Evolutionary conservation across 1,140 invertebrate species (phyloP).

Genomic region (Trichonephila clavipes): DNA sequence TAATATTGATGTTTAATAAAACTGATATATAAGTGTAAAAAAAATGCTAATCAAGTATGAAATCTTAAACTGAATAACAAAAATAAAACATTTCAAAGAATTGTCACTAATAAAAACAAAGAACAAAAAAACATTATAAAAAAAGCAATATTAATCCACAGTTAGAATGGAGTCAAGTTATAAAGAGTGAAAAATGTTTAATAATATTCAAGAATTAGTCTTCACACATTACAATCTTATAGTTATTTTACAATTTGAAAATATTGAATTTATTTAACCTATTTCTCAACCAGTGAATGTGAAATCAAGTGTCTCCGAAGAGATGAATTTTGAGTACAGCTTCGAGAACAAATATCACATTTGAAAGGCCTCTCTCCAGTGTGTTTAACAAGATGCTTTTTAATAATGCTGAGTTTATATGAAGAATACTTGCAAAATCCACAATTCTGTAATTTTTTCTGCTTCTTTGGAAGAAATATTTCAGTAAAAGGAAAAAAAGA

Average conservation of each 20-base stretch:
- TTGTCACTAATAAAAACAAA: too few species aligned
- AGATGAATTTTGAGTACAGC: background rate
- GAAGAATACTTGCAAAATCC: background rate
- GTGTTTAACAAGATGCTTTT: constrained; percentile 36
- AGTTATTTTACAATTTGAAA: background rate
- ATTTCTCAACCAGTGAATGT: background rate
- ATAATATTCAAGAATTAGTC: background rate
- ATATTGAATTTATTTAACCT: background rate
- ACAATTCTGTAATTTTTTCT: background rate
- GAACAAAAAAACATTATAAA: too few species aligned
- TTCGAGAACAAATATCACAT: background rate
- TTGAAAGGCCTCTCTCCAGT: constrained; percentile 35
- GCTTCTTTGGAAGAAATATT: background rate
- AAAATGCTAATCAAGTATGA: too few species aligned
- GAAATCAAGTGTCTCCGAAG: background rate
- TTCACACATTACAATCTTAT: background rate
- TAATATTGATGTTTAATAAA: too few species aligned
- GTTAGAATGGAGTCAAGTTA: background rate
- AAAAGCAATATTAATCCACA: background rate
- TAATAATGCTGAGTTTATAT: background rate
- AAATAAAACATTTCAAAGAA: too few species aligned
- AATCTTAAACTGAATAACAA: too few species aligned
- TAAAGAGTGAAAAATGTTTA: background rate
- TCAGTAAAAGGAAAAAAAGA: background rate
- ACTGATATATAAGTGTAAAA: too few species aligned